Evolutionary conservation across 2,797 vertebrate species (phyloP).

Genomic region (Enteromius fasciolatus): DNA sequence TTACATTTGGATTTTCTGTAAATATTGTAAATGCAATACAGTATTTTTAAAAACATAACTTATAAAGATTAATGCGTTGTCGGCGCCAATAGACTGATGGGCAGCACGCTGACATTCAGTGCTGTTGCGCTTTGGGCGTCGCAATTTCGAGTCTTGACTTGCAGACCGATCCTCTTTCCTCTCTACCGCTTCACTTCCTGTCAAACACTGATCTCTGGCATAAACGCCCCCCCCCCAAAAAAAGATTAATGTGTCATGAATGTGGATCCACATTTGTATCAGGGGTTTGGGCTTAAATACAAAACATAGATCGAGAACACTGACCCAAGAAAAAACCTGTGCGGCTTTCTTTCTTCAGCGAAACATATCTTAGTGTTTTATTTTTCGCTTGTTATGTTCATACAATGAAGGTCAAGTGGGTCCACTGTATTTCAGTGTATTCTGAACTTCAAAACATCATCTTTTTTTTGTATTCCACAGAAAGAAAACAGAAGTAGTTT

Average conservation of each 20-base stretch:
- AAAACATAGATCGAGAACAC: neutral
- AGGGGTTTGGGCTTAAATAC: neutral
- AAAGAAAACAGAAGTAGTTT: neutral
- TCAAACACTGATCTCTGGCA: too few relatives aligned
- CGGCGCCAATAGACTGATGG: too few relatives aligned
- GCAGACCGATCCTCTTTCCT: too few relatives aligned
- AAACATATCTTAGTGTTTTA: neutral
- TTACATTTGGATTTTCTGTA: conserved; percentile 16
- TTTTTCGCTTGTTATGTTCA: neutral
- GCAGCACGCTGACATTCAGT: too few relatives aligned
- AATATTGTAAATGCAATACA: neutral
- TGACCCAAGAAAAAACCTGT: neutral
- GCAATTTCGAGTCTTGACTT: too few relatives aligned
- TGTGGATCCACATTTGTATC: neutral
- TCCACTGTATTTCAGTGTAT: neutral
- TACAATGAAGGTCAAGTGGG: neutral
- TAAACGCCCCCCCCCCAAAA: too few relatives aligned
- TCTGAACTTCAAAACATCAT: neutral
- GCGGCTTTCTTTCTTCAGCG: neutral
- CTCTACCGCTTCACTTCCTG: too few relatives aligned
- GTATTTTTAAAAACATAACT: too few relatives aligned
- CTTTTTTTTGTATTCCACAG: neutral
- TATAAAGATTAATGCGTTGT: too few relatives aligned
- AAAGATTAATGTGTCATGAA: too few relatives aligned
- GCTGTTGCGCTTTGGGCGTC: too few relatives aligned